Percentiles rank a stretch among this genome's conserved stretches.
phyloP scores from a whole-genome alignment of 2,888 invertebrate genomes.

The Drosophila helvetica region DNA sequence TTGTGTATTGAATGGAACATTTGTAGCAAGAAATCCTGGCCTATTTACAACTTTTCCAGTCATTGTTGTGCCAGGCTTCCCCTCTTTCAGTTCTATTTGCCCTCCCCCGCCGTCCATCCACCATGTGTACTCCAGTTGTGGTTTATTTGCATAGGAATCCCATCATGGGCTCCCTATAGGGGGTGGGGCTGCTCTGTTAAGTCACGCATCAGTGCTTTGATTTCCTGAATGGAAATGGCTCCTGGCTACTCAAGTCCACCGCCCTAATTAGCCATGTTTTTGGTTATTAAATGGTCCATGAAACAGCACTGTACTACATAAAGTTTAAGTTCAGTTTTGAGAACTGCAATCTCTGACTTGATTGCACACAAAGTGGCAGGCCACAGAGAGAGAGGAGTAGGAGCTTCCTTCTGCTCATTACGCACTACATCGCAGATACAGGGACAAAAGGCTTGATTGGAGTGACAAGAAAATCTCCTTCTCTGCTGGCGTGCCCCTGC shows the following conservation, averaged over 20 bases:
- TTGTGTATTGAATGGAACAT: slow-evolving; percentile 57
- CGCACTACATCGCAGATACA: slow-evolving; percentile 21
- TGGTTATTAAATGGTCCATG: slow-evolving; percentile 64
- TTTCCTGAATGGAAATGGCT: slow-evolving; percentile 32
- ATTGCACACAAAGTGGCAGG: background rate
- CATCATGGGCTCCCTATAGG: slow-evolving; percentile 48
- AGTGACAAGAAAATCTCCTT: slow-evolving; percentile 51
- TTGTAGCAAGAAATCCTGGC: slow-evolving; percentile 75
- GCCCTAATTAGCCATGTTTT: slow-evolving; percentile 47
- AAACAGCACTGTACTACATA: slow-evolving; percentile 33
- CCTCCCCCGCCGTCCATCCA: slow-evolving; percentile 1
- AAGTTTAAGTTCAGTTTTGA: slow-evolving; percentile 7
- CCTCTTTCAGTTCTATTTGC: slow-evolving; percentile 11
- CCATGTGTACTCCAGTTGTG: slow-evolving; percentile 32
- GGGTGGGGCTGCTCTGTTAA: slow-evolving; percentile 9
- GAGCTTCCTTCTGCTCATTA: slow-evolving; percentile 33
- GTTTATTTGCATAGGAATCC: slow-evolving; percentile 72
- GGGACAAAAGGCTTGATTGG: slow-evolving; percentile 70
- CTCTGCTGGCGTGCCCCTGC: background rate
- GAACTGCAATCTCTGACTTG: slow-evolving; percentile 5
- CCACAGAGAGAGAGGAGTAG: background rate
- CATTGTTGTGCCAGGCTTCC: slow-evolving; percentile 24
- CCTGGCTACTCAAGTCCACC: slow-evolving; percentile 15
- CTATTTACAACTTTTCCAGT: slow-evolving; percentile 61
- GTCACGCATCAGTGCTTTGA: slow-evolving; percentile 43